These are phyloP conservation scores for Clarias laeviceps DNA, from an alignment of 2,797 vertebrate genomes.

Conservation along the genomic window DNA sequence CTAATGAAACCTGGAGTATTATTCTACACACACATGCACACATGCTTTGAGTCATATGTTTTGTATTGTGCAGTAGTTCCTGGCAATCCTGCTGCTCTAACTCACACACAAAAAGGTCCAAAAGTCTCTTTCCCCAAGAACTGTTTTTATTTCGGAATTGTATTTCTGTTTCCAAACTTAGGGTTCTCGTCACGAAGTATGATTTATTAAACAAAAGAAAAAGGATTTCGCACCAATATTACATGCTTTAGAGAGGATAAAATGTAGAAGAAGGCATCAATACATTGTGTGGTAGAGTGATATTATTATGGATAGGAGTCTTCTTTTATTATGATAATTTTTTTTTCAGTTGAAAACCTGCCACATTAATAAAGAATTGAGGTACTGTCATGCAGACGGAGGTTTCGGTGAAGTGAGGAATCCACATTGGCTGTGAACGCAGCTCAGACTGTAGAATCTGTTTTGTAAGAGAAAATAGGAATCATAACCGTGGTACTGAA, in stretches of 20 bases:
- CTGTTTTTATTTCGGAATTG: slow-evolving; percentile 7
- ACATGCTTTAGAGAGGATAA: neutral
- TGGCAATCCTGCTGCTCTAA: slow-evolving; percentile 54
- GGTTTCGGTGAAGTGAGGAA: neutral
- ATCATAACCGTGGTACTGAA: neutral
- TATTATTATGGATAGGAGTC: neutral
- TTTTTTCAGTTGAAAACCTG: neutral
- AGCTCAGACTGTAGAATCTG: neutral
- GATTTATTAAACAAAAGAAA: neutral
- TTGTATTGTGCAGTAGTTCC: slow-evolving; percentile 66
- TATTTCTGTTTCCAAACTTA: neutral
- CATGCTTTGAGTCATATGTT: slow-evolving; percentile 63
- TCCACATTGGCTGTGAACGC: neutral
- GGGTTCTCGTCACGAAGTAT: neutral
- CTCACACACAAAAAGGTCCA: slow-evolving; percentile 36
- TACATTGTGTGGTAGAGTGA: neutral
- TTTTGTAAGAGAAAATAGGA: neutral
- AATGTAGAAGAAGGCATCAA: neutral
- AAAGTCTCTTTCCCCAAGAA: neutral
- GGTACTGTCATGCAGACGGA: neutral
- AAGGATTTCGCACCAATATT: neutral
- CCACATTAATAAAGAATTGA: neutral
- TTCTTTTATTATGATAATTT: neutral
- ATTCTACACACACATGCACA: slow-evolving; percentile 24
- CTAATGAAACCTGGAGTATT: slow-evolving; percentile 36